Evolutionary conservation across 2,888 invertebrate genomes (phyloP).

Genomic region (Temnothorax unifasciatus): DNA sequence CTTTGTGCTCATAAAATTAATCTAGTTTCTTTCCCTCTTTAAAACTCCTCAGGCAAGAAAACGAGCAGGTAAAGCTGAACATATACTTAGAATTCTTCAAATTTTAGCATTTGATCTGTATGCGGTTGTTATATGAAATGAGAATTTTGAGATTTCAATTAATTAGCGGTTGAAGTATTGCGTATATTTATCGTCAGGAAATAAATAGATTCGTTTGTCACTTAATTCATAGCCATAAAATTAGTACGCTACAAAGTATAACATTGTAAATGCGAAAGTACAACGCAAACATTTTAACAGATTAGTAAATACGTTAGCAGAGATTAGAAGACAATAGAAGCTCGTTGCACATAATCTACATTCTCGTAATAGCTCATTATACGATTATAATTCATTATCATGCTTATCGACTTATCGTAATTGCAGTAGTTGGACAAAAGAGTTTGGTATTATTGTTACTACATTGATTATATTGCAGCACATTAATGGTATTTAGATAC

Average conservation of each 20-base stretch:
- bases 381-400: background rate
- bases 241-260: background rate
- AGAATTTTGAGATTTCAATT: background rate
- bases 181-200: background rate
- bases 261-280: background rate
- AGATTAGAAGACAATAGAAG: constrained; percentile 8
- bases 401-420: constrained; percentile 15
- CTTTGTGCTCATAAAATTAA: constrained; percentile 27
- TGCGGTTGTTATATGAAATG: constrained; percentile 1
- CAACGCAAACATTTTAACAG: background rate
- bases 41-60: constrained; percentile 76
- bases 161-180: constrained; percentile 28
- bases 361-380: background rate
- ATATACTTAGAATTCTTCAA: constrained; percentile 53
- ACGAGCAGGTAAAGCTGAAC: constrained; percentile 74
- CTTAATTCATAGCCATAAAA: background rate
- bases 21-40: constrained; percentile 65
- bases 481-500: constrained; percentile 36
- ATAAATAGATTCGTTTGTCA: background rate
- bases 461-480: background rate
- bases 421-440: background rate
- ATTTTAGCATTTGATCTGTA: constrained; percentile 48
- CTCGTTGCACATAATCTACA: constrained; percentile 24
- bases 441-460: background rate
- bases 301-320: constrained; percentile 3